Percentiles rank a stretch among this genome's conserved stretches.
These are phyloP conservation scores for Halyomorpha halys DNA, from an alignment of 1,140 invertebrate genomes.

Conservation along the genomic window DNA sequence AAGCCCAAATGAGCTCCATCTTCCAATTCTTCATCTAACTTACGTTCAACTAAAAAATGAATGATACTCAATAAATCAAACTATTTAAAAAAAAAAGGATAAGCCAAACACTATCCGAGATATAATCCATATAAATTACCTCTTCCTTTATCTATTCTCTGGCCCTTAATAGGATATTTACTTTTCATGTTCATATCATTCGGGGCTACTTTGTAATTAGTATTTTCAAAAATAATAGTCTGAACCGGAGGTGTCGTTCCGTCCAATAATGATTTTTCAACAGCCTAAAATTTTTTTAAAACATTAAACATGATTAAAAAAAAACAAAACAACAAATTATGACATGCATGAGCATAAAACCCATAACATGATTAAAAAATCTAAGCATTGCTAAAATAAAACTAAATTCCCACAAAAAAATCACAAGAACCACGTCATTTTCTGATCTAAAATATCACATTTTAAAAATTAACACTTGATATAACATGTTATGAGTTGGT, in stretches of 20 bases:
- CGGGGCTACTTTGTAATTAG: constrained; percentile 64
- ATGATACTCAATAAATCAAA: neutral
- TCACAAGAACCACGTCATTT: too few species aligned
- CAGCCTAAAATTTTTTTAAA: constrained; percentile 33
- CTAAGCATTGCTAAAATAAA: too few species aligned
- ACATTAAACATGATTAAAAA: too few species aligned
- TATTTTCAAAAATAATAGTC: constrained; percentile 86
- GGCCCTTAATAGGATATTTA: constrained; percentile 39
- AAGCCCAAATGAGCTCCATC: constrained; percentile 37
- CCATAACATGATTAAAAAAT: too few species aligned
- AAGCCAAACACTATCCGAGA: neutral
- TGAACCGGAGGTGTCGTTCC: constrained; percentile 67
- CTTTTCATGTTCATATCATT: constrained; percentile 41
- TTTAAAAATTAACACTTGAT: too few species aligned
- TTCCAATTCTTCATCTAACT: constrained; percentile 32
- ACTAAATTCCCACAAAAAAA: too few species aligned
- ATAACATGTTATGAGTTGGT: too few species aligned
- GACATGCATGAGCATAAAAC: too few species aligned
- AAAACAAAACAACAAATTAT: too few species aligned
- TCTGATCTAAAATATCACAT: too few species aligned
- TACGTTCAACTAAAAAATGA: constrained; percentile 26
- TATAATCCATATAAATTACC: constrained; percentile 28
- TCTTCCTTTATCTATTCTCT: constrained; percentile 37
- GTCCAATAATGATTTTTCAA: constrained; percentile 52
- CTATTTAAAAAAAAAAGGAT: constrained; percentile 18